Base-by-base conservation (phyloP, 2,888 invertebrate genomes). In the Phrixothrix hirtus region DNA sequence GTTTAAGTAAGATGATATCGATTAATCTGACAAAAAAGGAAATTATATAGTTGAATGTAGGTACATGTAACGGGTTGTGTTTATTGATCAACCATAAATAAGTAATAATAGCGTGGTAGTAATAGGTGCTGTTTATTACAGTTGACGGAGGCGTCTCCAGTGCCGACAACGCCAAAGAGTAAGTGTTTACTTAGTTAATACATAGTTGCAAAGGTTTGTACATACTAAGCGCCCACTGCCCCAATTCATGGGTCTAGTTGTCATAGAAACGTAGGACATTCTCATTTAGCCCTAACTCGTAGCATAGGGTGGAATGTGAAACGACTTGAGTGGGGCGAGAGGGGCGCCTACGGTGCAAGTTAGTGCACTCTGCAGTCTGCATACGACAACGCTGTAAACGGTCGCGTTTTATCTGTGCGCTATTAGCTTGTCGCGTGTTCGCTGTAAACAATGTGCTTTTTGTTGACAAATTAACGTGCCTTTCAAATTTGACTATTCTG, bases 161-260 rank as follows among this genome's bases (percentile, higher is more conserved):
- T 58, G 63, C 73, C 75, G 61, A 61, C 72, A 49, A 60, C 71
- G 49, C 71, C 74, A 57, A 75, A 75, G 64, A 77, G 78, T 78
- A 70, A 78, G 78, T 78, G 68, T 54, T 51, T 41, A 53, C 32
- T 48, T 47, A 25, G 38, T 32, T 47, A 39, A 39, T 47, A 47
- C 29, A 38, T 37, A 37, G 31, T 45, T 31, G 30, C 31, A 38
- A 16, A 39, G 38, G 47, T 34, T 47, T 47, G 47, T 47, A n/a
- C n/a, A n/a, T n/a, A n/a, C 39, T 47, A 32, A 32, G 45, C 48
- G 51, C 47, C 55, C 52, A 58, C 46, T 55, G 58, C 58, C 55
- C 55, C 42, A 53, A 55, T 55, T 38, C 41, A 41, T 38, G 54
- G 48, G 13, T 39, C 42, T 21, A 44, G 58, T 58, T 32, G 52